Percentiles rank a stretch among this genome's conserved stretches.
These are phyloP conservation scores for Pomacea canaliculata DNA, from an alignment of 2,888 invertebrate species.

Conservation along the genomic window DNA sequence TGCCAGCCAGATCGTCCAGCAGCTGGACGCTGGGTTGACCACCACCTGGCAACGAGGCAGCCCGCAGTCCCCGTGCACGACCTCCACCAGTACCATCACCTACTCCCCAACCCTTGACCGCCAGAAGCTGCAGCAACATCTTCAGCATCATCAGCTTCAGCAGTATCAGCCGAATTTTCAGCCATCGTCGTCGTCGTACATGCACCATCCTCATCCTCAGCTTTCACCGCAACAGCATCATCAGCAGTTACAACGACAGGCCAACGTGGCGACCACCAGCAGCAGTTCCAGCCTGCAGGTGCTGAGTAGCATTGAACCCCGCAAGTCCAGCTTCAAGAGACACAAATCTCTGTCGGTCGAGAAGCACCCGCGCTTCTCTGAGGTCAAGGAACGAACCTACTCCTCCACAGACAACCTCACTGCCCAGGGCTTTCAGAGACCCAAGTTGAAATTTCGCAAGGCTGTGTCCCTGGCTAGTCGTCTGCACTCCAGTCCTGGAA, in stretches of 20 bases:
- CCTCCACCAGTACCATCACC: slow-evolving; percentile 19
- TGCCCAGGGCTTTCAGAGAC: slow-evolving; percentile 52
- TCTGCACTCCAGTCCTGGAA: slow-evolving; percentile 66
- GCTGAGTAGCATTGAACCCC: slow-evolving; percentile 15
- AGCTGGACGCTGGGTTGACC: slow-evolving; percentile 55
- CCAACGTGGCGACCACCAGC: slow-evolving; percentile 5
- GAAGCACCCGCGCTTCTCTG: slow-evolving; percentile 58
- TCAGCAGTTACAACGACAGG: slow-evolving; percentile 14
- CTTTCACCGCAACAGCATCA: slow-evolving; percentile 2
- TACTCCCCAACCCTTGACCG: slow-evolving; percentile 18
- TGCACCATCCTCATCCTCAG: slow-evolving; percentile 2
- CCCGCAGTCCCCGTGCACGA: slow-evolving; percentile 24
- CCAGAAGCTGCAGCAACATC: slow-evolving; percentile 15
- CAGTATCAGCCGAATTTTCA: slow-evolving; percentile 10
- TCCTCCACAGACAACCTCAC: slow-evolving; percentile 64
- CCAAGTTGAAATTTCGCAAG: slow-evolving; percentile 63
- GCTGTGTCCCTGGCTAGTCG: slow-evolving; percentile 62
- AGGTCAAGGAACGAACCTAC: slow-evolving; percentile 59
- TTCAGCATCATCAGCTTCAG: slow-evolving; percentile 5
- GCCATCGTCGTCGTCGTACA: slow-evolving; percentile 14
- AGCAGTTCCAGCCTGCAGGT: background rate
- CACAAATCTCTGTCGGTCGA: slow-evolving; percentile 60
- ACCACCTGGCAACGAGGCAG: slow-evolving; percentile 60
- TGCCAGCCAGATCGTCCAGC: slow-evolving; percentile 54
- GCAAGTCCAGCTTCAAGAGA: slow-evolving; percentile 52